phyloP scores from a whole-genome alignment of 2,113 vertebrate species.

The Grantiella picta region DNA sequence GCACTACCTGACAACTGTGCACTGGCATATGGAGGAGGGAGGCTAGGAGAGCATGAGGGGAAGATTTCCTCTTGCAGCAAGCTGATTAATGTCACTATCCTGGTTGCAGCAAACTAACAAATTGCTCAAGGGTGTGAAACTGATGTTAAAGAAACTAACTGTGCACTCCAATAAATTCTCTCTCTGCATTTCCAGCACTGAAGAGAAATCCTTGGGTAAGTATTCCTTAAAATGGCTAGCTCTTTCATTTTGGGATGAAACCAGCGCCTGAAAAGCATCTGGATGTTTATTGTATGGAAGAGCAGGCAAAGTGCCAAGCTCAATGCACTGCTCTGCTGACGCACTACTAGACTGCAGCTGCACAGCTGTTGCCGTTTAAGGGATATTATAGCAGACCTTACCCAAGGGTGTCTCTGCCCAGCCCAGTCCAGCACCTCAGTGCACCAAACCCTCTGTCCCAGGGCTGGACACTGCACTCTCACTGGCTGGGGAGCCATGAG shows the following conservation, averaged over 20 bases:
- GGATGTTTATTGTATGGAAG: background rate
- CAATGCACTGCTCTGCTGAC: accelerated
- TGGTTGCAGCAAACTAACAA: background rate
- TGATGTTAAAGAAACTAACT: background rate
- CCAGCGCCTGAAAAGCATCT: background rate
- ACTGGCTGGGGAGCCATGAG: too few species aligned
- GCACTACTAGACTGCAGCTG: accelerated
- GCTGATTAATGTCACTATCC: too few species aligned
- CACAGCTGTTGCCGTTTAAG: too few species aligned
- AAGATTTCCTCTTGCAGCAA: background rate
- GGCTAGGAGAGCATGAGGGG: accelerated
- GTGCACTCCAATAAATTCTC: background rate
- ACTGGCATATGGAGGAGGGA: background rate
- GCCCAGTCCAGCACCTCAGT: too few species aligned
- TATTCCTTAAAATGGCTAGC: background rate
- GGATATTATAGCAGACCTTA: too few species aligned
- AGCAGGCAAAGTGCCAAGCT: background rate
- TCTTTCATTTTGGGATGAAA: background rate
- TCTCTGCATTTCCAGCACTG: background rate
- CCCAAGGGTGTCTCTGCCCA: too few species aligned
- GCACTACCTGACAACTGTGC: background rate
- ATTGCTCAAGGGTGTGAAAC: background rate
- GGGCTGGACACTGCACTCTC: too few species aligned
- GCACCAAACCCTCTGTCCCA: too few species aligned
- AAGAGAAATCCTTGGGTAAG: background rate